These are phyloP conservation scores for Porites evermanni DNA, from an alignment of 92 coral and sea anemone species.

Conservation along the genomic window DNA sequence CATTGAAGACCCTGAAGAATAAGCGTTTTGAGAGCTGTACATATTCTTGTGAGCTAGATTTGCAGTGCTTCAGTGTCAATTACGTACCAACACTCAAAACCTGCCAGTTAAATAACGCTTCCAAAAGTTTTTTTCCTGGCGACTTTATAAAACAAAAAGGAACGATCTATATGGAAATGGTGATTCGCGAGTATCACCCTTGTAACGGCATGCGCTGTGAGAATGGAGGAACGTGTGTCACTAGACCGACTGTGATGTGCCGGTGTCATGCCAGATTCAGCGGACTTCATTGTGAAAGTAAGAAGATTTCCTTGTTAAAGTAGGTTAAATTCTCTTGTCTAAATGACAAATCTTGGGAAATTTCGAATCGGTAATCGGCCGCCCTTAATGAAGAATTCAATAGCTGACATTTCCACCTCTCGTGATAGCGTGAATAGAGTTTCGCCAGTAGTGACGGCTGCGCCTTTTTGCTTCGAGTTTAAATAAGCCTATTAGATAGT, in stretches of 20 bases:
- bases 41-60: conserved; percentile 36
- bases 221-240: conserved; percentile 36
- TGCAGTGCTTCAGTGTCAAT: conserved; percentile 45
- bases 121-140: conserved; percentile 14
- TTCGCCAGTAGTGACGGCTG: too few relatives aligned
- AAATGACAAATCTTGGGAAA: too few relatives aligned
- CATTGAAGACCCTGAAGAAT: conserved; percentile 3
- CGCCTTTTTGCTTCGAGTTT: too few relatives aligned
- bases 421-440: too few relatives aligned
- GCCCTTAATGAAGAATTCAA: too few relatives aligned
- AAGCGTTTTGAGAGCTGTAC: conserved; percentile 41
- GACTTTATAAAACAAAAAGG: conserved; percentile 9
- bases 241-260: conserved; percentile 16
- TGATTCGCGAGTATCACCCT: conserved; percentile 1
- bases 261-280: conserved; percentile 17
- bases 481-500: too few relatives aligned
- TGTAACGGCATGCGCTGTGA: conserved; percentile 39
- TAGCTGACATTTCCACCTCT: too few relatives aligned
- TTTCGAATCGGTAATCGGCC: too few relatives aligned
- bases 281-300: conserved; percentile 40
- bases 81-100: conserved; percentile 1
- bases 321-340: too few relatives aligned
- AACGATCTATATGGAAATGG: conserved; percentile 25
- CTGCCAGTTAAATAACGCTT: conserved; percentile 32
- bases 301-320: background rate